A percentile compares a stretch with the other conserved stretches of the same genome.
Conservation (phyloP, 1,140 invertebrate genomes). For the Anastrepha obliqua region DNA sequence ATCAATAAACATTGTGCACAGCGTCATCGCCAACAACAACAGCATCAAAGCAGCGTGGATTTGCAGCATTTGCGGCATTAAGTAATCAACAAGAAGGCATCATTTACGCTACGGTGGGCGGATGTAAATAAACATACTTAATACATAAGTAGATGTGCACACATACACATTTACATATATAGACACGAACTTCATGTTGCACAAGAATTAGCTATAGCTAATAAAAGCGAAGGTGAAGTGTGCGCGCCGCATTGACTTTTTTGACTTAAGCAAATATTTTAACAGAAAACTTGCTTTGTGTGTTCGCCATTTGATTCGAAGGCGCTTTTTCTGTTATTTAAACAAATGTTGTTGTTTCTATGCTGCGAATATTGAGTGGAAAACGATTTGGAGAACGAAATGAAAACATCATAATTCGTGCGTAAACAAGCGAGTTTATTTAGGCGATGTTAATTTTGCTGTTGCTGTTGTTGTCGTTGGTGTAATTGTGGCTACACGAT, state of each 20-base stretch:
- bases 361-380: background rate
- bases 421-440: background rate
- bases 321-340: background rate
- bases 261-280: conserved; percentile 11
- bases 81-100: conserved; percentile 1
- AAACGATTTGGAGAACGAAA: conserved; percentile 21
- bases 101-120: background rate
- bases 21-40: conserved; percentile 3
- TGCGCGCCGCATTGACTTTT: background rate
- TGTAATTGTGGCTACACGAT: conserved; percentile 17
- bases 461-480: background rate
- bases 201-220: background rate
- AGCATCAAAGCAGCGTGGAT: background rate
- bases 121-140: background rate
- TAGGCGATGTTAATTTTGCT: background rate
- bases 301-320: background rate
- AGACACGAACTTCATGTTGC: background rate
- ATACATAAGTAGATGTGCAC: background rate
- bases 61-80: background rate
- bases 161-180: background rate
- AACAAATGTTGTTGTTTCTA: conserved; percentile 12
- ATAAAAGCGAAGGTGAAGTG: background rate
- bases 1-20: background rate
- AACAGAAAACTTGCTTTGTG: background rate
- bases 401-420: conserved; percentile 44